Percentiles rank a stretch among this genome's conserved stretches.
phyloP scores from a whole-genome alignment of 2,113 vertebrate genomes.

The Phyllostomus discolor region DNA sequence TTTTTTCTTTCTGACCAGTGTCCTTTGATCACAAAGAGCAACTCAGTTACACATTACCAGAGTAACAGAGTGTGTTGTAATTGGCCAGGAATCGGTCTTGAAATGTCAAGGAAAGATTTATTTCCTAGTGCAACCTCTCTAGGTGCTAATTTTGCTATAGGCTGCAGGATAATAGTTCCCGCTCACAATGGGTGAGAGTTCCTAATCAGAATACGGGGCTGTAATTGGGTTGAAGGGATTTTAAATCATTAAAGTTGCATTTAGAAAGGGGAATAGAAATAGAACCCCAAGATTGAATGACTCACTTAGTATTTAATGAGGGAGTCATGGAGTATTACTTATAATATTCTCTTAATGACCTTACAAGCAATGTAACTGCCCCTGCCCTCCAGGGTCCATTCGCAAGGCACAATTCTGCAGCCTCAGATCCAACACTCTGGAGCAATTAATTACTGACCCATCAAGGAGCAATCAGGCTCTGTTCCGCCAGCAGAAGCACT shows the following conservation, averaged over 20 bases:
- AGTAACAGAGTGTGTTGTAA: constrained; percentile 81
- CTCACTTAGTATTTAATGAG: constrained; percentile 83
- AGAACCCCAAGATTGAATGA: constrained; percentile 77
- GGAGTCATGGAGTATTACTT: constrained; percentile 77
- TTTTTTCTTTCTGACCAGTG: constrained; percentile 55
- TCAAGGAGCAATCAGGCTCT: neutral
- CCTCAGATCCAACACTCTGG: constrained; percentile 42
- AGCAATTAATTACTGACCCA: constrained; percentile 64
- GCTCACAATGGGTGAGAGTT: constrained; percentile 80
- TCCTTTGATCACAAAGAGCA: constrained; percentile 78
- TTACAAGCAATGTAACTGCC: constrained; percentile 60
- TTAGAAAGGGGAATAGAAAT: constrained; percentile 81
- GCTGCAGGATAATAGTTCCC: constrained; percentile 80
- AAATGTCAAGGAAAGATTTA: constrained; percentile 87
- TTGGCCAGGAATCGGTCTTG: constrained; percentile 82
- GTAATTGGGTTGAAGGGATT: constrained; percentile 88
- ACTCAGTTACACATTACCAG: constrained; percentile 78
- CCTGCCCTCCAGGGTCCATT: constrained; percentile 53
- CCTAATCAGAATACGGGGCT: constrained; percentile 81
- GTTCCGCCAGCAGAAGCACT: accelerated
- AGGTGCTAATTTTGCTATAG: constrained; percentile 85
- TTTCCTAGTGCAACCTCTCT: constrained; percentile 80
- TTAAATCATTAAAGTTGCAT: constrained; percentile 85
- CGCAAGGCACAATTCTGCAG: constrained; percentile 41
- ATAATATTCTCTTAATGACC: constrained; percentile 77